Base-by-base conservation (phyloP, 2,888 invertebrate genomes). In the Siphlonurus alternatus region DNA sequence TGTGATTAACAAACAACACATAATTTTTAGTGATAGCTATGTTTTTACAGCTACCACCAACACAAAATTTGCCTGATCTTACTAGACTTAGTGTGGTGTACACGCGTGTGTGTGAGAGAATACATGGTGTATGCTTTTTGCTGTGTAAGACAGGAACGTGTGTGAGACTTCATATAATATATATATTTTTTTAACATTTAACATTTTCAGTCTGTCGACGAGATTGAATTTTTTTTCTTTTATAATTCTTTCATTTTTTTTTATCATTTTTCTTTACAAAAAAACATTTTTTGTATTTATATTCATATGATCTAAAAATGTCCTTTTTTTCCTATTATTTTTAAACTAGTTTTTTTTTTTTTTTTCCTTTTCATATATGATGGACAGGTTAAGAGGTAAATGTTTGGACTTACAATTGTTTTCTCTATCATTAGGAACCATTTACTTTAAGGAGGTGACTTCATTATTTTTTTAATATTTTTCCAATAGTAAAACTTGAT, bases 341-440 rank as follows among this genome's bases (percentile, higher is more conserved):
- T n/a, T n/a, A n/a, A n/a, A n/a, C n/a, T n/a, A n/a, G 7, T 38
- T 38, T 38, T 38, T 38, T 38, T 38, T 38, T 38, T 10, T 10
- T 38, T 10, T 38, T 38, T 38, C 38, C 38, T 10, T 38, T 38
- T 38, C 5, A 38, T 10, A 38, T 38, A 38, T 38, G 38, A 5
- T 38, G 38, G 38, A 38, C 38, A 10, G 38, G 5, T 38, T 10
- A 38, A 38, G 38, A 38, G 38, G 38, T 38, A 20, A 10, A 20
- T 15, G 10, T 51, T 56, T 56, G 56, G 56, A 56, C 56, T 56
- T 56, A 56, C 56, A 56, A n/a, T 56, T 56, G 19, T 56, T 56
- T 56, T 56, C n/a, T 20, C 38, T 38, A 38, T 38, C 38, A 56
- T 56, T 56, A 56, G 56, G 56, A 56, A 56, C 56, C 56, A 56